Percentiles rank a stretch among this genome's conserved stretches.
phyloP scores from a whole-genome alignment of 1,140 invertebrate genomes.

The Aphelinus atriplicis region DNA sequence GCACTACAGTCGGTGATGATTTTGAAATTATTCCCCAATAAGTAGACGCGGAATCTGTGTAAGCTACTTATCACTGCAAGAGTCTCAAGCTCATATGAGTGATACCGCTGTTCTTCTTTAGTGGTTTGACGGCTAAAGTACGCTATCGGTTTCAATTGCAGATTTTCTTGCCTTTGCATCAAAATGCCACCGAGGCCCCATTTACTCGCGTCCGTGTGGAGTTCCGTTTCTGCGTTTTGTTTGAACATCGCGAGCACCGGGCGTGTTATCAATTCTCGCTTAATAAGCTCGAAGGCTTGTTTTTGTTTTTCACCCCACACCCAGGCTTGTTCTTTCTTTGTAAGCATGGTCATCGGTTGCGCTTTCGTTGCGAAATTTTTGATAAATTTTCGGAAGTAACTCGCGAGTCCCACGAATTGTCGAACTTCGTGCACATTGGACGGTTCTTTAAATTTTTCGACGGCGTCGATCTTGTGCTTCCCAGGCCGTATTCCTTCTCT shows the following conservation, averaged over 20 bases:
- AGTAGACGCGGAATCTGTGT: constrained; percentile 44
- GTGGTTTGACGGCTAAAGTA: constrained; percentile 51
- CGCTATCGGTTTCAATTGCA: constrained; percentile 44
- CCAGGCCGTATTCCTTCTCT: not conserved
- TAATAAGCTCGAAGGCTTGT: constrained; percentile 10
- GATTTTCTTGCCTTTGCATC: constrained; percentile 52
- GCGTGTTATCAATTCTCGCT: constrained; percentile 9
- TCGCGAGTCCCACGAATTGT: not conserved
- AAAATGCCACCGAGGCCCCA: constrained; percentile 51
- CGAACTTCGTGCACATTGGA: not conserved
- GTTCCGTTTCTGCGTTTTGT: constrained; percentile 25
- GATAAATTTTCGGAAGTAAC: constrained; percentile 1
- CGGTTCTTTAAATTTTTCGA: not conserved
- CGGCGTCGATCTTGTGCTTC: not conserved
- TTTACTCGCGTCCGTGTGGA: constrained; percentile 36
- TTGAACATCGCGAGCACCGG: constrained; percentile 45
- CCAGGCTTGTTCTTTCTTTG: constrained; percentile 22
- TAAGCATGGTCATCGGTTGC: constrained; percentile 37
- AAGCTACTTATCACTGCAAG: constrained; percentile 51
- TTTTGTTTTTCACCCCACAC: constrained; percentile 29
- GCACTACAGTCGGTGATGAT: constrained; percentile 35
- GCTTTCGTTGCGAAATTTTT: not conserved
- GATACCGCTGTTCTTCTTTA: constrained; percentile 8
- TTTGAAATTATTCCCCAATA: constrained; percentile 14
- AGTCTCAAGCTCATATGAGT: constrained; percentile 51